Percentiles rank a stretch among this genome's conserved stretches.
phyloP scores from a whole-genome alignment of 1,140 invertebrate species.

The Coelopa frigida region DNA sequence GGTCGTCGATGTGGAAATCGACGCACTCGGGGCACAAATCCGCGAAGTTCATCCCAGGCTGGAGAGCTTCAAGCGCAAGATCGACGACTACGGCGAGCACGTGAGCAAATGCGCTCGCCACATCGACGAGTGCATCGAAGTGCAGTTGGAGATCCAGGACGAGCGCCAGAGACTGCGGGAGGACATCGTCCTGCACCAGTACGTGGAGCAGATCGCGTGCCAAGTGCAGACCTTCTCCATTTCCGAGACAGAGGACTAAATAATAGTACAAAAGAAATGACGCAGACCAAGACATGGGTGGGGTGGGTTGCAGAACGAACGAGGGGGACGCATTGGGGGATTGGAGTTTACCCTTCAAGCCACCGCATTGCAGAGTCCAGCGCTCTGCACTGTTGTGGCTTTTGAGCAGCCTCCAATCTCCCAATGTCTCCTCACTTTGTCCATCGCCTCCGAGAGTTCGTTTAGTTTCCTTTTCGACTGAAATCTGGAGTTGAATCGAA shows the following conservation, averaged over 20 bases:
- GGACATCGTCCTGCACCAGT: conserved; percentile 12
- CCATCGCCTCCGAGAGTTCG: too few relatives aligned
- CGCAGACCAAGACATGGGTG: too few relatives aligned
- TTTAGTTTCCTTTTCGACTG: too few relatives aligned
- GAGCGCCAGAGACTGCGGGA: conserved; percentile 8
- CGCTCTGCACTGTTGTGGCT: too few relatives aligned
- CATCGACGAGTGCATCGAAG: conserved; percentile 11
- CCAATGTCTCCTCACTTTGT: too few relatives aligned
- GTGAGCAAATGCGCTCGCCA: conserved; percentile 9
- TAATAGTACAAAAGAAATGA: background rate
- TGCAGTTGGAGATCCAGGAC: conserved; percentile 9
- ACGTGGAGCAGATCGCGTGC: conserved; percentile 10
- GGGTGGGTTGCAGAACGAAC: too few relatives aligned
- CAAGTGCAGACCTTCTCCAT: conserved; percentile 12
- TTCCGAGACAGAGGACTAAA: conserved; percentile 14
- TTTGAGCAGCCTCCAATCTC: too few relatives aligned
- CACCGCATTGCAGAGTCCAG: too few relatives aligned
- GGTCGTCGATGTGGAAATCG: conserved; percentile 9
- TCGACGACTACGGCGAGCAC: conserved; percentile 11
- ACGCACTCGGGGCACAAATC: conserved; percentile 11
- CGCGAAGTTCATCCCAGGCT: conserved; percentile 8
- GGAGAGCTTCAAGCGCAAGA: conserved; percentile 11
- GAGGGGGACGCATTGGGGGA: too few relatives aligned
- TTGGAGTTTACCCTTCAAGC: too few relatives aligned
- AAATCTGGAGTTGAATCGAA: too few relatives aligned